phyloP scores from a whole-genome alignment of 2,113 vertebrate genomes.

The Hipposideros armiger region DNA sequence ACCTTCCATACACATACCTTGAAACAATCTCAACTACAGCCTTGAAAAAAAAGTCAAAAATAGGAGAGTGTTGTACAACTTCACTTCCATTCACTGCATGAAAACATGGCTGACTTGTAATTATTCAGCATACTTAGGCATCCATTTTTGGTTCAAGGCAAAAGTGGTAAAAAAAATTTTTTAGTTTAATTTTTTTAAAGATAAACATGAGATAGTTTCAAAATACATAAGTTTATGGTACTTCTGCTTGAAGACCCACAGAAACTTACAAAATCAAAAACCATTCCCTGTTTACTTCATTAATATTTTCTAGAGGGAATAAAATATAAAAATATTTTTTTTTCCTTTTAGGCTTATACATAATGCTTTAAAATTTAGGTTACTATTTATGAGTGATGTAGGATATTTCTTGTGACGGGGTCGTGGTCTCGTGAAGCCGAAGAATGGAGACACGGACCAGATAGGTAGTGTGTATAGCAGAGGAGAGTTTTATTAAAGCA shows the following conservation, averaged over 20 bases:
- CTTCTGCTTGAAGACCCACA: neutral
- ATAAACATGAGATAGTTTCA: conserved; percentile 37
- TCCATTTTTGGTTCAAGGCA: neutral
- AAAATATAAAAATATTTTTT: neutral
- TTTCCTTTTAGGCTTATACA: neutral
- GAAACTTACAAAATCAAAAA: conserved; percentile 51
- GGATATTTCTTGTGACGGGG: no score
- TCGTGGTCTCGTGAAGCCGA: no score
- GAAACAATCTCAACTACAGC: neutral
- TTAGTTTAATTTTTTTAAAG: conserved; percentile 16
- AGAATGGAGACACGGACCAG: no score
- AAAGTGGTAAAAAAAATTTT: neutral
- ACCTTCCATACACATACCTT: neutral
- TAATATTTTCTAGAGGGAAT: neutral
- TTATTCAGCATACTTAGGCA: neutral
- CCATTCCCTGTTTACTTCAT: neutral
- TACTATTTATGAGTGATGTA: neutral
- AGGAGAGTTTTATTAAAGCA: no score
- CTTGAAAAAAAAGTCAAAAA: neutral
- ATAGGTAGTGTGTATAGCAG: no score
- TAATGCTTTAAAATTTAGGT: neutral
- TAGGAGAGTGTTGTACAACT: neutral
- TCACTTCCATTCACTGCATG: neutral
- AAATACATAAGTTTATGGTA: neutral
- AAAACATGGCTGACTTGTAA: conserved; percentile 20